These are phyloP conservation scores for Agapetus fuscipes DNA, from an alignment of 2,888 invertebrate genomes.

Conservation along the genomic window DNA sequence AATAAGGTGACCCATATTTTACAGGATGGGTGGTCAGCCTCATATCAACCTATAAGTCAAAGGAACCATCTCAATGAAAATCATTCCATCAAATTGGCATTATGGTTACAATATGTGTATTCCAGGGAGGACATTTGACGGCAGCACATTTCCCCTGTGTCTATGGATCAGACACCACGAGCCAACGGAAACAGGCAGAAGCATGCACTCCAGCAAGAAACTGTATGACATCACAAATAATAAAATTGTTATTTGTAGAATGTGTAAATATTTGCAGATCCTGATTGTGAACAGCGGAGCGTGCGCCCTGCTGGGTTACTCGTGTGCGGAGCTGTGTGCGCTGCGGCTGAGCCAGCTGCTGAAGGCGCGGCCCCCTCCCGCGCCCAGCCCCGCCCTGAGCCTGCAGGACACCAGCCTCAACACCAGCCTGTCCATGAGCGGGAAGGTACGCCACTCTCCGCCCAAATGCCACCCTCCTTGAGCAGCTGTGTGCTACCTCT, in stretches of 20 bases:
- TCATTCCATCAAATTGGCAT: too few species aligned
- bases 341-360: constrained; percentile 44
- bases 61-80: neutral
- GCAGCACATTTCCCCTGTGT: constrained; percentile 52
- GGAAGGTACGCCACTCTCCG: constrained; percentile 45
- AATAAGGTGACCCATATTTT: too few species aligned
- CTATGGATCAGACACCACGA: constrained; percentile 36
- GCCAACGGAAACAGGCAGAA: constrained; percentile 11
- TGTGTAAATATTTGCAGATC: constrained; percentile 50
- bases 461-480: too few species aligned
- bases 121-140: constrained; percentile 48
- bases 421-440: constrained; percentile 51
- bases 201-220: neutral
- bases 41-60: too few species aligned
- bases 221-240: constrained; percentile 39
- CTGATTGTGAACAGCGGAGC: constrained; percentile 59
- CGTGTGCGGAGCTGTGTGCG: constrained; percentile 44
- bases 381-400: constrained; percentile 39
- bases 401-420: constrained; percentile 41
- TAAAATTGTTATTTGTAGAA: too few species aligned
- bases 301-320: constrained; percentile 49
- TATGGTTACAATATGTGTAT: too few species aligned
- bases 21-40: too few species aligned
- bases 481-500: too few species aligned
- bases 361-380: constrained; percentile 40